Evolutionary conservation across 2,888 invertebrate genomes (phyloP), one percentile per base, ranked within the genome.

Genomic region (Junonia oenone): DNA sequence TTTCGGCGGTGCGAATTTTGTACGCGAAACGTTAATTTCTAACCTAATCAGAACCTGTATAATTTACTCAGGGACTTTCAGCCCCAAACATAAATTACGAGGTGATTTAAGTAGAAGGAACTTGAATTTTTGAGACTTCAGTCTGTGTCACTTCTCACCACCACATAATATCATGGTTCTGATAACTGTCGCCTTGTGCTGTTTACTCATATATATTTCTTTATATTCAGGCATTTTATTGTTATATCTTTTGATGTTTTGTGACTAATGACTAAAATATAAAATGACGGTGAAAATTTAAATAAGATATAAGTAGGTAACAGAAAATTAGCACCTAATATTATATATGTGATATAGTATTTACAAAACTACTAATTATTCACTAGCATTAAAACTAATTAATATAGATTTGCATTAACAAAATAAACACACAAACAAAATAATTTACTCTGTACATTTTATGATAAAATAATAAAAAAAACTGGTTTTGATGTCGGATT

Each of bases 1-100:
- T 73, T 71, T 74, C 75, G 83, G 78, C 82, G 78, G 81, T 78
- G 81, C 76, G 76, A 76, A 73, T 75, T 73, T 75, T 70, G 71
- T 75, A 77, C 76, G 73, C 75, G 71, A 69, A 74, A 68, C 63
- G 62, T 63, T 67, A 71, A 70, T 79, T 83, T 87, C 88, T 88
- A 85, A 85, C 88, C 87, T 88, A 90, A 91, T 91, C 91, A 91
- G 88, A 91, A 91, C 91, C 91, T 87, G 89, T 88, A 80, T 85
- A 91, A 90, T 91, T 91, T 91, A 91, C 90, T 85, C 69, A 83
- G 80, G 81, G 75, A 67, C 74, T 67, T n/a, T 40, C 55, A 65
- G 75, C 66, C 77, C 83, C 83, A 81, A 47, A 81, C 69, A 87
- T 91, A 91, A 91, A 91, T 90, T 86, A 89, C 81, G 91, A 89